phyloP scores from a whole-genome alignment of 2,113 vertebrate genomes.

The Prochilodus magdalenae region DNA sequence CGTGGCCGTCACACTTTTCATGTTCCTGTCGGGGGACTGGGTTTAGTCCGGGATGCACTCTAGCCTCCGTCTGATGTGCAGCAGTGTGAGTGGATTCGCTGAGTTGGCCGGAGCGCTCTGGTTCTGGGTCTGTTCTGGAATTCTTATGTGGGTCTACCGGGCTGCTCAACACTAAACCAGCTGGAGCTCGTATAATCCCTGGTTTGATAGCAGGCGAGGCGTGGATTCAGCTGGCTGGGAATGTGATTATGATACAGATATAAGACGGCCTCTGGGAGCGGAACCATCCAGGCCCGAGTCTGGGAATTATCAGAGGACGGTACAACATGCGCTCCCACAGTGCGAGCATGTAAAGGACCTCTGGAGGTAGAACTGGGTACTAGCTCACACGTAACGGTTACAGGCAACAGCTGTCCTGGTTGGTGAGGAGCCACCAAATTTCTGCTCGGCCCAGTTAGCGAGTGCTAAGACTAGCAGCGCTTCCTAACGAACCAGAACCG shows the following conservation, averaged over 20 bases:
- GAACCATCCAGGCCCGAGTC: not conserved
- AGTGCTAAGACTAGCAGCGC: no score
- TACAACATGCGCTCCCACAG: conserved; percentile 4
- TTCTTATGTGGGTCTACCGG: conserved; percentile 5
- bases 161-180: conserved; percentile 41
- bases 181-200: conserved; percentile 38
- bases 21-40: not conserved
- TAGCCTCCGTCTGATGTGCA: not conserved
- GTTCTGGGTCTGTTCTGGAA: not conserved
- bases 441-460: no score
- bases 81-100: not conserved
- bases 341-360: conserved; percentile 7
- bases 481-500: no score
- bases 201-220: conserved; percentile 29
- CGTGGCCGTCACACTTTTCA: not conserved
- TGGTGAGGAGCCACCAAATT: no score
- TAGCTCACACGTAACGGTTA: no score
- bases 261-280: conserved; percentile 21
- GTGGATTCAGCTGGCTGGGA: conserved; percentile 24
- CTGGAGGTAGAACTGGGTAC: not conserved
- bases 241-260: conserved; percentile 33
- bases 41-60: not conserved
- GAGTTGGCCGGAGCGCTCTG: not conserved
- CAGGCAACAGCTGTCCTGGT: no score
- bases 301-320: not conserved